phyloP scores from a whole-genome alignment of 1,140 invertebrate genomes.

The Adoxophyes honmai region DNA sequence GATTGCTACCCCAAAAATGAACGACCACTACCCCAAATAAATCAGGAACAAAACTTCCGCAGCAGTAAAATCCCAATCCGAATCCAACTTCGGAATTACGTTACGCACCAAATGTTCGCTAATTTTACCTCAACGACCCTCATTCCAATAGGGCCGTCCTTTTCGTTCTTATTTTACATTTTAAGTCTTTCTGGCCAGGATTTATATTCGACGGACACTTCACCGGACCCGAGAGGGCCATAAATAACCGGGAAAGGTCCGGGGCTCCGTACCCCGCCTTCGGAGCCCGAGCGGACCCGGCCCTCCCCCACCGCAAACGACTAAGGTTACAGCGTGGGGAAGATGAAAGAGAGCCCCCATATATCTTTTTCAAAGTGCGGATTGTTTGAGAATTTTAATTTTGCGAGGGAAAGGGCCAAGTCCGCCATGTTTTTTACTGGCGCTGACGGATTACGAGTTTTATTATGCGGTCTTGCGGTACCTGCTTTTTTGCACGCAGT shows the following conservation, averaged over 20 bases:
- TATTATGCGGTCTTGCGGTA: slow-evolving; percentile 2
- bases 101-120: slow-evolving; percentile 7
- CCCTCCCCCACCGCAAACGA: slow-evolving; percentile 47
- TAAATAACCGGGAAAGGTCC: slow-evolving; percentile 62
- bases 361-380: slow-evolving; percentile 74
- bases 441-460: slow-evolving; percentile 7
- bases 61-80: not conserved
- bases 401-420: slow-evolving; percentile 50
- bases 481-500: not conserved
- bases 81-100: slow-evolving; percentile 5
- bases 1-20: too few species aligned
- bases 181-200: slow-evolving; percentile 55
- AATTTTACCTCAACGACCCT: slow-evolving; percentile 14
- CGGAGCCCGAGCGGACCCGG: slow-evolving; percentile 18
- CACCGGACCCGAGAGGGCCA: slow-evolving; percentile 63
- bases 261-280: slow-evolving; percentile 30
- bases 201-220: slow-evolving; percentile 70
- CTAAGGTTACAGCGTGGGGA: slow-evolving; percentile 66
- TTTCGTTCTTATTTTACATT: slow-evolving; percentile 58
- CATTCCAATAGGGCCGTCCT: slow-evolving; percentile 30
- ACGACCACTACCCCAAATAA: too few species aligned
- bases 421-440: slow-evolving; percentile 4
- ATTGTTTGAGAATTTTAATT: slow-evolving; percentile 75
- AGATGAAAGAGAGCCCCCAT: slow-evolving; percentile 72
- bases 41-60: not conserved